phyloP scores from a whole-genome alignment of 1,140 invertebrate species.

The Cecropterus lyciades region DNA sequence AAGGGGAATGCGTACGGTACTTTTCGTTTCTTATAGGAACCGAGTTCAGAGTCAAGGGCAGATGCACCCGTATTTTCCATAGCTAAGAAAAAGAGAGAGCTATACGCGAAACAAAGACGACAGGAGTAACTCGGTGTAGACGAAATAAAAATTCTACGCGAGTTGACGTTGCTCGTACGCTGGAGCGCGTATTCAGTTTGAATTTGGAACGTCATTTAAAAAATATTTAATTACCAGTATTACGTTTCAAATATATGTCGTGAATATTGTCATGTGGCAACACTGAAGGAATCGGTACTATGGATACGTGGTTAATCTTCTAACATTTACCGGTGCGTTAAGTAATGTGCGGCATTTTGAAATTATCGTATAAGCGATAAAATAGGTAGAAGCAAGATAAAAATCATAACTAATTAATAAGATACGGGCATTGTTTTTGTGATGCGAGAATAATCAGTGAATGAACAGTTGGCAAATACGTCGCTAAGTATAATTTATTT shows the following conservation, averaged over 20 bases:
- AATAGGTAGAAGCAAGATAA: conserved; percentile 13
- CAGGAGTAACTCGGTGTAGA: conserved; percentile 49
- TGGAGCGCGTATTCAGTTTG: conserved; percentile 39
- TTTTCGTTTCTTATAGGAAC: conserved; percentile 59
- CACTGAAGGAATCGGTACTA: conserved; percentile 35
- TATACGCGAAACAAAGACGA: conserved; percentile 50
- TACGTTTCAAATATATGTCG: conserved; percentile 24
- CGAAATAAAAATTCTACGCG: conserved; percentile 53
- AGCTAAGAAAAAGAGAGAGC: conserved; percentile 46
- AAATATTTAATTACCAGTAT: conserved; percentile 31
- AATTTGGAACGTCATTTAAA: conserved; percentile 27
- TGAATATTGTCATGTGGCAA: conserved; percentile 42
- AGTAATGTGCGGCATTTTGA: conserved; percentile 34
- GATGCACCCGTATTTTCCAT: conserved; percentile 60
- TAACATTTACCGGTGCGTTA: conserved; percentile 44
- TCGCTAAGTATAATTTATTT: not conserved
- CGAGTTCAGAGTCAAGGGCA: conserved; percentile 73
- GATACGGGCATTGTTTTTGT: conserved; percentile 27
- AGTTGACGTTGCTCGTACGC: conserved; percentile 60
- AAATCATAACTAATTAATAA: conserved; percentile 27
- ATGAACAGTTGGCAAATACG: not conserved
- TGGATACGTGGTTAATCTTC: conserved; percentile 44
- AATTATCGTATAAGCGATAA: conserved; percentile 29
- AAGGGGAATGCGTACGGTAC: conserved; percentile 68
- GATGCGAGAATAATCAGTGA: conserved; percentile 12